Conservation (phyloP, 2,888 invertebrate genomes). For the Andrena marginata region DNA sequence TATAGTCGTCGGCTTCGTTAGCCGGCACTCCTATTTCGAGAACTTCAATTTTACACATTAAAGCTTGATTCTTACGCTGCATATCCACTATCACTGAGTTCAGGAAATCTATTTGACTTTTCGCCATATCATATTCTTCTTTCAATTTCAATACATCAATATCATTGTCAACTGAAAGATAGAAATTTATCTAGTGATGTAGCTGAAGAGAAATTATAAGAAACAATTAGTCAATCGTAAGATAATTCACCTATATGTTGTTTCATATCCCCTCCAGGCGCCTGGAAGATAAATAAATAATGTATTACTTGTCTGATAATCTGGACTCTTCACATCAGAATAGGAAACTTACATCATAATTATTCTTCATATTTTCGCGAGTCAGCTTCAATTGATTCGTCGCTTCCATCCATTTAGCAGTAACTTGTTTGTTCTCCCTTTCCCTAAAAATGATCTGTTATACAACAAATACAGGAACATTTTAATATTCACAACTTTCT, state of each 20-base stretch:
- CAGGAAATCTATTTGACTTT: conserved; percentile 94
- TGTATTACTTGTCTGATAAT: conserved; percentile 26
- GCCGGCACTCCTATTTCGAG: conserved; percentile 89
- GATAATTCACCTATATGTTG: conserved; percentile 69
- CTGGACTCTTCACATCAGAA: conserved; percentile 21
- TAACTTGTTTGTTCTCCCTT: conserved; percentile 78
- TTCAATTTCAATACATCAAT: conserved; percentile 79
- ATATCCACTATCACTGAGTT: conserved; percentile 99
- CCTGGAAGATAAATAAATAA: conserved; percentile 59
- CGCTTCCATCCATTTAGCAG: conserved; percentile 73
- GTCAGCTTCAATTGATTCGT: conserved; percentile 74
- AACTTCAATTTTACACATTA: conserved; percentile 92
- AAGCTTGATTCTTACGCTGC: conserved; percentile 95
- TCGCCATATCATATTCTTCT: conserved; percentile 89
- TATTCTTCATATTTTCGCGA: conserved; percentile 79
- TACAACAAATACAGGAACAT: neutral
- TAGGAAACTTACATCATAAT: conserved; percentile 70
- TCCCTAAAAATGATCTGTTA: conserved; percentile 72
- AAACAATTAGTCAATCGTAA: neutral
- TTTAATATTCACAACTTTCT: neutral
- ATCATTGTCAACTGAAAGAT: conserved; percentile 50
- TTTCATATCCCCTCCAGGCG: conserved; percentile 69
- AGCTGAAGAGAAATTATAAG: neutral
- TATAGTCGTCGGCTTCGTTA: conserved; percentile 85
- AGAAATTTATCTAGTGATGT: conserved; percentile 24